Conservation (phyloP, 2,888 invertebrate species). For the Nephrotoma appendiculata region DNA sequence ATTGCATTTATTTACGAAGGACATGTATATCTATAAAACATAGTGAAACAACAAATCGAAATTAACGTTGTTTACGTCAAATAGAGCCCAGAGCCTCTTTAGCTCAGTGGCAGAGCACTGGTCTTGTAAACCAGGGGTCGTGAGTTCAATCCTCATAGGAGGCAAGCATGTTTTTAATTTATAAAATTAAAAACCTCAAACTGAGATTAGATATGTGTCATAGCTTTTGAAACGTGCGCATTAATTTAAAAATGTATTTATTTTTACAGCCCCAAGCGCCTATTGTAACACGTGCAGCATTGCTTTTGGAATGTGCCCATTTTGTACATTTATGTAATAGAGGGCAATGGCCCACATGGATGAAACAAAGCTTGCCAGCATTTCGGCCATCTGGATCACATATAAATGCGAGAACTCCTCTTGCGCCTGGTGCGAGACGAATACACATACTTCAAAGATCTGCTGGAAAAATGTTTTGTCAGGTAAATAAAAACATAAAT, state of each 20-base stretch:
- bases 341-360: conserved; percentile 98
- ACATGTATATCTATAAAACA: too few species aligned
- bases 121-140: conserved; percentile 7
- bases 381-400: conserved; percentile 52
- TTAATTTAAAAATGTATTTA: conserved; percentile 5
- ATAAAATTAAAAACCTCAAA: neutral
- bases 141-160: conserved; percentile 7
- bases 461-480: conserved; percentile 94
- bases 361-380: conserved; percentile 71
- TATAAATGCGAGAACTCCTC: conserved; percentile 30
- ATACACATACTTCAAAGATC: conserved; percentile 67
- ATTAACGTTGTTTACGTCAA: too few species aligned
- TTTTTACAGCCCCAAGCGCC: conserved; percentile 74
- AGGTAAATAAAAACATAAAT: conserved; percentile 27
- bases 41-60: too few species aligned
- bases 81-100: neutral
- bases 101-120: conserved; percentile 7
- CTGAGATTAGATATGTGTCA: too few species aligned
- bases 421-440: conserved; percentile 43
- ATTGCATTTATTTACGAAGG: too few species aligned
- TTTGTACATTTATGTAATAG: conserved; percentile 96
- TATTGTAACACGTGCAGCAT: conserved; percentile 79
- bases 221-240: too few species aligned
- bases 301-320: conserved; percentile 88
- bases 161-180: neutral